Conservation (phyloP, 2,113 vertebrate genomes). For the Romanogobio albipinnatus region DNA sequence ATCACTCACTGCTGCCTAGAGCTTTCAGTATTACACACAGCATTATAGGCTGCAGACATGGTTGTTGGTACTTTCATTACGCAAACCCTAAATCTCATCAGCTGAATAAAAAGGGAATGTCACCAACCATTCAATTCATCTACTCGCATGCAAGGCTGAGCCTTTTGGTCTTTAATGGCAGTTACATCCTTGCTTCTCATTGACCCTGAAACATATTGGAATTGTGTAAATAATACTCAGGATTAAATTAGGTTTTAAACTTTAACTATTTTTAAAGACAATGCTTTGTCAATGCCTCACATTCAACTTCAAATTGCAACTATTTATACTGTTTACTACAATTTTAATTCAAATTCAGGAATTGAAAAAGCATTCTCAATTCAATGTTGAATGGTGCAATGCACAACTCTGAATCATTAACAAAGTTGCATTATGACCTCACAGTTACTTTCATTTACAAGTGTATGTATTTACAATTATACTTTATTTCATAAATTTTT, state of each 20-base stretch:
- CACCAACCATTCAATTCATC: background rate
- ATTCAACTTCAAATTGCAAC: too few relatives aligned
- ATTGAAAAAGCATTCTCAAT: background rate
- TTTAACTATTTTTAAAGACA: too few relatives aligned
- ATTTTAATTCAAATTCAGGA: too few relatives aligned
- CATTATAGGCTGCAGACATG: slow-evolving; percentile 3
- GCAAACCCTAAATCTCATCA: slow-evolving; percentile 18
- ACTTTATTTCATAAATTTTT: background rate
- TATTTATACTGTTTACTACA: too few relatives aligned
- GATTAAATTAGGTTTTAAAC: too few relatives aligned
- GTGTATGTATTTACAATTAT: background rate
- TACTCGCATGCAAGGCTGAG: background rate
- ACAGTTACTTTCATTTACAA: background rate
- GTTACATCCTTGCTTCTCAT: background rate
- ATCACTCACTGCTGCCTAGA: slow-evolving; percentile 13
- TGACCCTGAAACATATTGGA: background rate
- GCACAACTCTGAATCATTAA: background rate
- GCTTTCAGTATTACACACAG: slow-evolving; percentile 16
- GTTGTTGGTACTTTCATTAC: background rate
- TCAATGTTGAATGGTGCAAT: background rate
- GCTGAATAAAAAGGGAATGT: background rate
- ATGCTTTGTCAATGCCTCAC: too few relatives aligned
- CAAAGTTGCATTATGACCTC: background rate
- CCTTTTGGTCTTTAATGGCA: background rate
- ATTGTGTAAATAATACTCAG: background rate